Percentiles rank a stretch among this genome's conserved stretches.
These are phyloP conservation scores for Bettongia penicillata DNA, from an alignment of 2,113 vertebrate genomes.

Conservation along the genomic window DNA sequence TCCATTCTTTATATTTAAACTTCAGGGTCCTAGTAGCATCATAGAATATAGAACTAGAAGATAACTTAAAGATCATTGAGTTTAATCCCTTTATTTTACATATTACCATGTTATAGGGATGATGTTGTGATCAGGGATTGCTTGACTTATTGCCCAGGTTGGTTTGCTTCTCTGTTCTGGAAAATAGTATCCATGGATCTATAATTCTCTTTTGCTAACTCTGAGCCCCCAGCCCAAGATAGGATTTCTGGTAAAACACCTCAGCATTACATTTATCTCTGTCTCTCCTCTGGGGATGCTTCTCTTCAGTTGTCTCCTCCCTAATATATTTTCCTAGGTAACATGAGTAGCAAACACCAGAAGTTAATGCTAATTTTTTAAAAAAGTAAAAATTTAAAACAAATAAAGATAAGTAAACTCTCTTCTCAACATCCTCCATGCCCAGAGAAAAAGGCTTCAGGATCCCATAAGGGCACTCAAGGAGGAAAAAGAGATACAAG, in stretches of 20 bases:
- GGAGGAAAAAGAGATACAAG: neutral
- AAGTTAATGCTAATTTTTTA: neutral
- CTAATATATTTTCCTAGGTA: neutral
- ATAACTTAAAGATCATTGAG: no score
- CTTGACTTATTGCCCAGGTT: neutral
- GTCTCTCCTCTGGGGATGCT: neutral
- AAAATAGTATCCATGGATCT: neutral
- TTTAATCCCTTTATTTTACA: neutral
- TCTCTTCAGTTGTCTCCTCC: neutral
- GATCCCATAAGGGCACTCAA: neutral
- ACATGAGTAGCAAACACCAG: neutral
- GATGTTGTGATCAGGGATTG: neutral
- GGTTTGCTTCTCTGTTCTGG: neutral
- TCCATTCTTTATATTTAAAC: conserved; percentile 1
- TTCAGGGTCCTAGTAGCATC: neutral
- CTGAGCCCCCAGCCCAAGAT: neutral
- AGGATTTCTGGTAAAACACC: neutral
- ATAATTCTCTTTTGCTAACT: neutral
- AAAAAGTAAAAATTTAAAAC: neutral
- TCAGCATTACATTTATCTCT: neutral
- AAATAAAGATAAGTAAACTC: neutral
- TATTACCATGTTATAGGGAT: neutral
- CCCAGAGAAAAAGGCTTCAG: neutral
- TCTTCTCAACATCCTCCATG: neutral
- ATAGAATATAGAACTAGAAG: neutral